Conservation (phyloP, 2,113 vertebrate genomes). For the Ginglymostoma cirratum region DNA sequence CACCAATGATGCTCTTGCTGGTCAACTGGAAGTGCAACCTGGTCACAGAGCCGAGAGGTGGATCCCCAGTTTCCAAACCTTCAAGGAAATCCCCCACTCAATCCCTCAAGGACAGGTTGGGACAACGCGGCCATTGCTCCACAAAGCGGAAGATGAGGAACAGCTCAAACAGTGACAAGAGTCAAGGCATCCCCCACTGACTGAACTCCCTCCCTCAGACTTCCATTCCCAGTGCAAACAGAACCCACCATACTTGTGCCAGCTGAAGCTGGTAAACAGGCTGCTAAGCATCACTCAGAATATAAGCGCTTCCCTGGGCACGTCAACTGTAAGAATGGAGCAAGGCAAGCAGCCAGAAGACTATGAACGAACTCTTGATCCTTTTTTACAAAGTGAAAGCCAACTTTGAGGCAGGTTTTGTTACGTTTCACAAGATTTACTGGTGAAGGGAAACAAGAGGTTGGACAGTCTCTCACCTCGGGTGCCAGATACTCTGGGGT, state of each 20-base stretch:
- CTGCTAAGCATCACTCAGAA: no score
- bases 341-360: no score
- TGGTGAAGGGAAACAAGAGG: not conserved
- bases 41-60: no score
- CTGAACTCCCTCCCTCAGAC: not conserved
- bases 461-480: slow-evolving; percentile 60
- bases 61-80: no score
- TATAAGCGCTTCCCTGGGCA: no score
- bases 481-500: slow-evolving; percentile 88
- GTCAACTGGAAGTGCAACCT: no score
- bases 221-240: not conserved
- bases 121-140: no score
- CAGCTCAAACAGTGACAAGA: not conserved
- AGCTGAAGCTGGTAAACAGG: not conserved
- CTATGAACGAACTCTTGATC: no score
- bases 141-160: not conserved
- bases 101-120: no score
- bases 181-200: not conserved
- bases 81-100: no score
- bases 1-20: no score
- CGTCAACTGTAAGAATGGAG: no score
- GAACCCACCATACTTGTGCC: not conserved
- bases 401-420: not conserved
- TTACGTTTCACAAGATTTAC: not conserved
- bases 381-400: not conserved